Conservation (phyloP, 1,140 invertebrate genomes). For the Lasioglossum albipes region DNA sequence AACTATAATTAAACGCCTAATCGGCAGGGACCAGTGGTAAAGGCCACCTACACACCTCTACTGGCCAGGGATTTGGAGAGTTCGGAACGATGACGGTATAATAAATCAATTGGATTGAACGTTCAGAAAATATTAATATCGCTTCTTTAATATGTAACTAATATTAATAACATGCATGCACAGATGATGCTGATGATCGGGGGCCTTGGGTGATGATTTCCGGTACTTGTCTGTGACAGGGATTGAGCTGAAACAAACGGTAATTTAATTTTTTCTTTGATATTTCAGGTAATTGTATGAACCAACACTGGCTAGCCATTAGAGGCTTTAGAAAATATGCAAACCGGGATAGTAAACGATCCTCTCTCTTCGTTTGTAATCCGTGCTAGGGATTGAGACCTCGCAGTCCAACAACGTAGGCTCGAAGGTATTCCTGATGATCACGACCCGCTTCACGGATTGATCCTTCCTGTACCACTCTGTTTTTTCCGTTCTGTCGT, state of each 20-base stretch:
- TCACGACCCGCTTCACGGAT: conserved; percentile 3
- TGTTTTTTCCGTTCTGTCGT: not conserved
- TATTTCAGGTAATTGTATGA: too few relatives aligned
- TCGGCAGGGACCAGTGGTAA: not conserved
- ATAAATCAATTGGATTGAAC: not conserved
- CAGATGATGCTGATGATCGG: not conserved
- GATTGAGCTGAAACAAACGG: conserved; percentile 49
- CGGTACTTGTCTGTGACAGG: conserved; percentile 22
- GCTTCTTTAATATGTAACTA: not conserved
- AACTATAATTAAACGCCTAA: not conserved
- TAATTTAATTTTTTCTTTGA: too few relatives aligned
- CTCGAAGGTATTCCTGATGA: conserved; percentile 43
- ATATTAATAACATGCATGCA: not conserved
- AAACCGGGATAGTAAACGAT: conserved; percentile 62
- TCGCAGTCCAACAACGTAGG: conserved; percentile 63
- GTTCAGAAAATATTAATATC: not conserved
- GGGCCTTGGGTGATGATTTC: not conserved
- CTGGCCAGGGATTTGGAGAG: not conserved
- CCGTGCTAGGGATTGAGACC: conserved; percentile 61
- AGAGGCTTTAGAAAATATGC: conserved; percentile 18
- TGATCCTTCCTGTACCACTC: conserved; percentile 17
- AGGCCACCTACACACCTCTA: not conserved
- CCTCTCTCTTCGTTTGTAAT: conserved; percentile 61
- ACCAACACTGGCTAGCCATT: not conserved
- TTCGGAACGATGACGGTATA: not conserved